Percentiles rank a stretch among this genome's conserved stretches.
phyloP scores from a whole-genome alignment of 2,797 vertebrate species.

The Cyprinodon diabolis region DNA sequence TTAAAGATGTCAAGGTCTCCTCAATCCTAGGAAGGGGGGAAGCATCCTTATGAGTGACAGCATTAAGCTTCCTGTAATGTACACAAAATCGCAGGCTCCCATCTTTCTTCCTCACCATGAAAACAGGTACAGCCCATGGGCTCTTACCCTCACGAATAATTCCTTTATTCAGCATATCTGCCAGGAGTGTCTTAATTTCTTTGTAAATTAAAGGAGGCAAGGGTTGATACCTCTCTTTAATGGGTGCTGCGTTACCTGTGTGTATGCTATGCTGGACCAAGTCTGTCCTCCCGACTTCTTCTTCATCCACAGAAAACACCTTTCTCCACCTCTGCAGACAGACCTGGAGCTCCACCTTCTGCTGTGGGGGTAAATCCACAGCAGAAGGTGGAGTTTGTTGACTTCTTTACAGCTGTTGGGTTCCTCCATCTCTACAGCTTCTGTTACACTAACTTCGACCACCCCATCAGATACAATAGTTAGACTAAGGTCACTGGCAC shows the following conservation, averaged over 20 bases:
- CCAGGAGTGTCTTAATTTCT: accelerated
- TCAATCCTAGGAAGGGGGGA: slow-evolving; percentile 3
- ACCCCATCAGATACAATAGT: neutral
- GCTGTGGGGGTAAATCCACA: neutral
- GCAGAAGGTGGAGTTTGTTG: too few relatives aligned
- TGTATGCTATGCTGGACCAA: neutral
- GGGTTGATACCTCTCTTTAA: neutral
- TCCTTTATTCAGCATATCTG: neutral
- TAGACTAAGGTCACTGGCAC: neutral
- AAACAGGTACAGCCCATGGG: neutral
- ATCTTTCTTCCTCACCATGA: slow-evolving; percentile 9
- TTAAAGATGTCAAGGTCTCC: neutral
- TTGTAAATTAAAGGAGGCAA: slow-evolving; percentile 1
- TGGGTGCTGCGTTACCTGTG: neutral
- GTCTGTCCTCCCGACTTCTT: neutral
- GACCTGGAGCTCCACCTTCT: neutral
- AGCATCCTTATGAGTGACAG: neutral
- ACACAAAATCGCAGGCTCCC: slow-evolving; percentile 2
- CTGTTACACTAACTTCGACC: neutral
- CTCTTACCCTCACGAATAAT: neutral
- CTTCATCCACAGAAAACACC: slow-evolving; percentile 5
- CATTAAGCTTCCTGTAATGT: neutral
- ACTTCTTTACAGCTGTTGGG: neutral
- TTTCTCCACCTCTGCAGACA: neutral
- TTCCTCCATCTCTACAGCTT: neutral